Conservation (phyloP, 2,113 vertebrate genomes). For the Sceloporus undulatus region DNA sequence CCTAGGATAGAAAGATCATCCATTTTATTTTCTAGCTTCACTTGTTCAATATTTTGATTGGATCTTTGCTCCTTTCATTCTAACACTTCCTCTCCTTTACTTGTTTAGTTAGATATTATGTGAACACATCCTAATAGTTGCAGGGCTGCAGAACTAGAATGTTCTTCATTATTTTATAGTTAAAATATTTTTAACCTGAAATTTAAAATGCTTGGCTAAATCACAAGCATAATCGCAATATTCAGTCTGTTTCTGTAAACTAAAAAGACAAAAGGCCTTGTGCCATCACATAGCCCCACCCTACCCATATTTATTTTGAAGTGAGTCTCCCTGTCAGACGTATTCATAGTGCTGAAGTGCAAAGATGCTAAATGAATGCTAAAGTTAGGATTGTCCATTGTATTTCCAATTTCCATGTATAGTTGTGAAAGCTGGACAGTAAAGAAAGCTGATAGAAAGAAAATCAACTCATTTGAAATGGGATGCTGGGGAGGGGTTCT, state of each 20-base stretch:
- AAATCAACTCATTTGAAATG: too few species aligned
- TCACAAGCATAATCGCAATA: not conserved
- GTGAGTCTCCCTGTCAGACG: too few species aligned
- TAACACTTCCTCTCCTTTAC: slow-evolving; percentile 4
- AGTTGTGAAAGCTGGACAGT: too few species aligned
- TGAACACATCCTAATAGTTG: slow-evolving; percentile 42
- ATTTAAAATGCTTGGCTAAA: not conserved
- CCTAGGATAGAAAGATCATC: not conserved
- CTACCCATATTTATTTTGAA: too few species aligned
- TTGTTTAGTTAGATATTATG: slow-evolving; percentile 14
- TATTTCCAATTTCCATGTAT: too few species aligned
- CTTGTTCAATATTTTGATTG: slow-evolving; percentile 27
- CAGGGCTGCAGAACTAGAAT: not conserved
- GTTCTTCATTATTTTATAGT: slow-evolving; percentile 39
- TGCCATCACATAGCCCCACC: not conserved
- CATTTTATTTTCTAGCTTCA: not conserved
- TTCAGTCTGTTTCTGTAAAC: not conserved
- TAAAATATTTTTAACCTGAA: slow-evolving; percentile 35
- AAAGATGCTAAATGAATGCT: too few species aligned
- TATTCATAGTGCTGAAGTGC: too few species aligned
- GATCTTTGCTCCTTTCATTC: not conserved
- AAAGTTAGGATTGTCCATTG: too few species aligned
- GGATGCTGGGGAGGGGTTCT: too few species aligned
- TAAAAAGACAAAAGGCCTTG: not conserved
- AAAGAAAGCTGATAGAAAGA: too few species aligned